phyloP scores from a whole-genome alignment of 2,113 vertebrate genomes.

The Neomonachus schauinslandi region DNA sequence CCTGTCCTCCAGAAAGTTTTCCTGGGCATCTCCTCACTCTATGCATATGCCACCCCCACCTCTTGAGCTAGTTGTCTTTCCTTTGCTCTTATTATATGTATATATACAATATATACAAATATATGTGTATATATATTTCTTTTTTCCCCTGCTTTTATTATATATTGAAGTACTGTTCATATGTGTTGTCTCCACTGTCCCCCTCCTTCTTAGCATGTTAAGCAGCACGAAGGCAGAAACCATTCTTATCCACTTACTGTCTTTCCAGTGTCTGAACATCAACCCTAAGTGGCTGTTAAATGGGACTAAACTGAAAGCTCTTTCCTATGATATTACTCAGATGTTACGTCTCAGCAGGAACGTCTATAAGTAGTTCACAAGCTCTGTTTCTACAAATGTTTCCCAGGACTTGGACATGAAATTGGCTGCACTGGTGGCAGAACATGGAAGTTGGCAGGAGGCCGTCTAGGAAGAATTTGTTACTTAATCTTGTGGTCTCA shows the following conservation, averaged over 20 bases:
- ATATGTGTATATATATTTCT: no score
- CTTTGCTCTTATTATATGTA: not conserved
- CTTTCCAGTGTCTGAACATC: not conserved
- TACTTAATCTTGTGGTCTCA: not conserved
- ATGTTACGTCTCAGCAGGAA: not conserved
- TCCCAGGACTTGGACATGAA: not conserved
- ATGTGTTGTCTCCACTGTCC: not conserved
- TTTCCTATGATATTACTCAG: not conserved
- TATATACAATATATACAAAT: no score
- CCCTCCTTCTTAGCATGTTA: not conserved
- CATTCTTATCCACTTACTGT: not conserved
- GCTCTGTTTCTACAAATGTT: not conserved
- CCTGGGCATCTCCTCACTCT: not conserved
- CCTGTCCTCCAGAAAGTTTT: not conserved
- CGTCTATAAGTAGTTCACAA: not conserved
- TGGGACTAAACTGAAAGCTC: not conserved
- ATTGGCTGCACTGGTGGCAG: not conserved
- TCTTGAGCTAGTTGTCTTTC: not conserved
- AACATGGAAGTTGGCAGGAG: rapidly evolving
- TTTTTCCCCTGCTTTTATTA: not conserved
- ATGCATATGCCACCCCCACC: rapidly evolving
- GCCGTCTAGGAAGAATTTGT: not conserved
- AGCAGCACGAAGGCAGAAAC: not conserved
- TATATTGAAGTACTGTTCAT: not conserved
- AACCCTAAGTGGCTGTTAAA: not conserved